Base-by-base conservation (phyloP, 2,888 invertebrate genomes). In the Melinaea menophilus region DNA sequence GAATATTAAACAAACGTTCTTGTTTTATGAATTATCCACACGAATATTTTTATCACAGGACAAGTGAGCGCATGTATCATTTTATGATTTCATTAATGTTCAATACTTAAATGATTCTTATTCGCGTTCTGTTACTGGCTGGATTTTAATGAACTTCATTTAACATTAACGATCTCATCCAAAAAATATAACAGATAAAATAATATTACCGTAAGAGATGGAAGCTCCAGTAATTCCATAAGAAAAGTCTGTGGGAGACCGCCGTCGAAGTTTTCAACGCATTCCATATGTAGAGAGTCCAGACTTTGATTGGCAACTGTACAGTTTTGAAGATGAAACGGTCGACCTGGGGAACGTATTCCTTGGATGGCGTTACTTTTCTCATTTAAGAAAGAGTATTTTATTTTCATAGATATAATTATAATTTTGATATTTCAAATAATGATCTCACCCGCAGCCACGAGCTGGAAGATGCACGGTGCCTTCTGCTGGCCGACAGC, bases 271-370 rank as follows among this genome's bases (percentile, higher is more conserved):
- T 96, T 95, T 85, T 97, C 97, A 61, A 95, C 92, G 83, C 97
- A 97, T 72, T 96, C 96, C 58, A 97, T 95, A 81, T 95, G 94
- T 64, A 97, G 81, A 0, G 96, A 95, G 79, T 97, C 96, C 69
- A 94, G 92, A 62, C 97, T 97, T 84, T 97, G 96, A 86, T 97
- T 97, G 62, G 94, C 94, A 45, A 97, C 94, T n/a, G 95, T 94
- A 84, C 97, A 97, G 88, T 97, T 97, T 79, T 95, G 94, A 62
- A 97, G 92, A 60, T 96, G 95, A 80, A 97, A 96, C 5, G 97
- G 97, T 56, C 96, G 95, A 79, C 97, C 97, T 96, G 91, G 55
- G 33, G 3, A 11, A 45, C 51, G 51, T 61, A 61, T 59, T 31
- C 22, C 3, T 51, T 31, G 51, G 3, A 48, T n/a, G 12, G 13